Evolutionary conservation across 92 coral and sea anemone species (phyloP), one percentile per base, ranked within the genome.

Genomic region (Muricea muricata): DNA sequence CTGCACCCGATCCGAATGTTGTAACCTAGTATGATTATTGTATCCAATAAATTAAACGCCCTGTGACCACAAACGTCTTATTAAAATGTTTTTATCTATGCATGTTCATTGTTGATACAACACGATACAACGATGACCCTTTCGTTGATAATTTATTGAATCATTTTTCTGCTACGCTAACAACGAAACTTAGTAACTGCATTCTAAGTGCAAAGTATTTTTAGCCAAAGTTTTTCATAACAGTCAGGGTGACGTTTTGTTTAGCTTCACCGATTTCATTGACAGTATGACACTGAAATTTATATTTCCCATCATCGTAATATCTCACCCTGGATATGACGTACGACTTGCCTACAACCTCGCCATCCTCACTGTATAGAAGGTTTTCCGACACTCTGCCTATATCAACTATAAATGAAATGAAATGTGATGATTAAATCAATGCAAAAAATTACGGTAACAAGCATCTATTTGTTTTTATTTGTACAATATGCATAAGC

Each of bases 271-370:
- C 83, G 37, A 78, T 56, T 57, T 24, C 54, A 78, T 33, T 78
- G 18, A 18, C 11, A 58, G 83, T 78, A 23, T 78, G 20, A 78
- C 83, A 78, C 55, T n/a, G n/a, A n/a, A n/a, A n/a, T n/a, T 24
- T 56, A 31, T 55, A 78, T 1, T 33, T 35, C 14, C 83, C 83
- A 13, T 55, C 40, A 40, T 78, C 83, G 17, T 78, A 72, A 20
- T 56, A 78, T 10, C 35, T 56, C 48, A 63, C 71, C 58, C n/a
- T 6, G 11, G 71, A 26, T 29, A 78, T 78, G 54, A 41, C 37
- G 28, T 39, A 78, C 23, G 48, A 28, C 83, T 78, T 78, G 63
- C 83, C 83, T 52, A 45, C 39, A 0, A 56, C 55, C 31, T 40
- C 20, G 1, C 83, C 71, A 78, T 78, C 30, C 35, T n/a, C n/a